These are phyloP conservation scores for Prunella fulvescens DNA, from an alignment of 2,113 vertebrate genomes.

Conservation along the genomic window DNA sequence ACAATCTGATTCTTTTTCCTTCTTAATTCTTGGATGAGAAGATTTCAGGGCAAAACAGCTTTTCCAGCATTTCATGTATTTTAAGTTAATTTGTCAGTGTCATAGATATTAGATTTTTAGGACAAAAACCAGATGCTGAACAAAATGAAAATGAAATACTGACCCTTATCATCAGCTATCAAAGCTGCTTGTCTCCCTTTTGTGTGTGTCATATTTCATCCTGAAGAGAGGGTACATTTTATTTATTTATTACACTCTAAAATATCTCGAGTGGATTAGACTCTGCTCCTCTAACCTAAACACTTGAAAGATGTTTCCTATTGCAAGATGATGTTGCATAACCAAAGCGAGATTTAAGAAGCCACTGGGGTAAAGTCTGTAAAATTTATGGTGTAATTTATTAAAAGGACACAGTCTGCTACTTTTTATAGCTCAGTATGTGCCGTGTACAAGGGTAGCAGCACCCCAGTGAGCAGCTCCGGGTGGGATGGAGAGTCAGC, in stretches of 20 bases:
- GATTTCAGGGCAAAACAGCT: background rate
- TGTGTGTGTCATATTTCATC: background rate
- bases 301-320: constrained; percentile 40
- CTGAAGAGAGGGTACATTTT: background rate
- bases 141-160: constrained; percentile 28
- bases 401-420: constrained; percentile 49
- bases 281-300: constrained; percentile 33
- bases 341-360: background rate
- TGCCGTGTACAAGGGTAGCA: background rate
- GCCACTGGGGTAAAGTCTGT: constrained; percentile 21
- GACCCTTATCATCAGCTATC: constrained; percentile 34
- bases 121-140: constrained; percentile 10
- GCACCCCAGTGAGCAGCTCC: background rate
- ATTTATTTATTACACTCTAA: constrained; percentile 45
- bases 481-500: background rate
- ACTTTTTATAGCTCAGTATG: background rate
- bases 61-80: background rate
- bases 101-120: background rate
- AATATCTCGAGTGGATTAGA: constrained; percentile 19
- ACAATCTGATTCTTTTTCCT: background rate
- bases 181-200: constrained; percentile 29
- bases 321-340: constrained; percentile 41
- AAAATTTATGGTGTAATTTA: constrained; percentile 54
- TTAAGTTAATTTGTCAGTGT: background rate
- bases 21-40: background rate